Evolutionary conservation across 2,797 vertebrate species (phyloP).

Genomic region (Oophaga sylvatica): DNA sequence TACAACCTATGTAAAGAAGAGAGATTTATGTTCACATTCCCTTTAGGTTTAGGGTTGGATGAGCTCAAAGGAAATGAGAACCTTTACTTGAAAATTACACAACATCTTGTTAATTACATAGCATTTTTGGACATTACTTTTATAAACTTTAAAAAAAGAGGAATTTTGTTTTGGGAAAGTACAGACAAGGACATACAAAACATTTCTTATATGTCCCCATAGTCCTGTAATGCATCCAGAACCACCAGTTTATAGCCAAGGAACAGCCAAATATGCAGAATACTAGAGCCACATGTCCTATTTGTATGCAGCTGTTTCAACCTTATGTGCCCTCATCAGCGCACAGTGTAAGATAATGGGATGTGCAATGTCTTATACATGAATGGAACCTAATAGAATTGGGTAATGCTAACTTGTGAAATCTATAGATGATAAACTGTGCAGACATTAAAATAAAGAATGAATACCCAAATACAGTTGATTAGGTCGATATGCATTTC

Average conservation of each 20-base stretch:
- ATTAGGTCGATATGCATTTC: too few relatives aligned
- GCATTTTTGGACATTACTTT: not conserved
- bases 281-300: constrained; percentile 19
- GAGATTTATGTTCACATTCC: not conserved
- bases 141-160: not conserved
- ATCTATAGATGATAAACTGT: not conserved
- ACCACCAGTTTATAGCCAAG: constrained; percentile 20
- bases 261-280: constrained; percentile 18
- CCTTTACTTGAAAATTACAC: not conserved
- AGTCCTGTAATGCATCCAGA: constrained; percentile 18
- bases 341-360: not conserved
- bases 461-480: too few relatives aligned
- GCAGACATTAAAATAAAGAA: too few relatives aligned
- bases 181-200: constrained; percentile 24
- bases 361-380: not conserved
- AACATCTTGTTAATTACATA: constrained; percentile 6
- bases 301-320: constrained; percentile 15
- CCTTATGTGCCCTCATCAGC: constrained; percentile 23
- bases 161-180: constrained; percentile 8
- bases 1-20: not conserved
- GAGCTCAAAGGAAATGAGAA: not conserved
- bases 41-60: not conserved
- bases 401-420: not conserved
- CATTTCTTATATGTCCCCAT: constrained; percentile 21
- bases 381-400: not conserved